Conservation (phyloP, 2,113 vertebrate species). For the Coregonus clupeaformis region DNA sequence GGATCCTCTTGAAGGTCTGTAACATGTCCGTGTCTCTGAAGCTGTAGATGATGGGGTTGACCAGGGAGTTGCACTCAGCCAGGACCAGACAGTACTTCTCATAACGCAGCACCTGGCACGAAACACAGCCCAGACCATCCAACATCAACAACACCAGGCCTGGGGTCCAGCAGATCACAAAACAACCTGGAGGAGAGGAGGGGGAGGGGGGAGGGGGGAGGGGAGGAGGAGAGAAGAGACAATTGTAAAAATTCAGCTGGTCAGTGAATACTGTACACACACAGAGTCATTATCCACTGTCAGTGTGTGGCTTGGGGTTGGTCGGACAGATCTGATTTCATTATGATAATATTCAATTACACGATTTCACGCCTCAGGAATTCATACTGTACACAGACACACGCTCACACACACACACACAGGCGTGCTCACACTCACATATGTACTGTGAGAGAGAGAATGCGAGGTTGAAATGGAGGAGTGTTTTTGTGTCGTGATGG, state of each 20-base stretch:
- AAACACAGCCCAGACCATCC: slow-evolving; percentile 54
- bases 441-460: slow-evolving; percentile 22
- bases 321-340: slow-evolving; percentile 56
- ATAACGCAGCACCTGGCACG: slow-evolving; percentile 48
- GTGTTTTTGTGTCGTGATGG: slow-evolving; percentile 20
- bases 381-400: slow-evolving; percentile 53
- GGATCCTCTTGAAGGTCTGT: slow-evolving; percentile 67
- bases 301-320: slow-evolving; percentile 36
- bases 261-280: slow-evolving; percentile 48
- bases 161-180: slow-evolving; percentile 86
- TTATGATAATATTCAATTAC: slow-evolving; percentile 51
- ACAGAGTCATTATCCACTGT: slow-evolving; percentile 64
- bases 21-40: slow-evolving; percentile 76
- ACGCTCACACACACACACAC: slow-evolving; percentile 30
- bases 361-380: slow-evolving; percentile 52
- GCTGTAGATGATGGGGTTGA: slow-evolving; percentile 77
- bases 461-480: neutral
- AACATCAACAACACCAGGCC: slow-evolving; percentile 86
- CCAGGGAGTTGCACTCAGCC: slow-evolving; percentile 75
- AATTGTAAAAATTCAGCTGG: slow-evolving; percentile 38
- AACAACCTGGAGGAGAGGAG: slow-evolving; percentile 56
- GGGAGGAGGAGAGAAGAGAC: neutral
- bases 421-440: slow-evolving; percentile 45
- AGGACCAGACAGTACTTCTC: slow-evolving; percentile 77
- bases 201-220: neutral